Percentiles rank a stretch among this genome's conserved stretches.
phyloP scores from a whole-genome alignment of 1,140 invertebrate genomes.

The Drosophila pectinifera region DNA sequence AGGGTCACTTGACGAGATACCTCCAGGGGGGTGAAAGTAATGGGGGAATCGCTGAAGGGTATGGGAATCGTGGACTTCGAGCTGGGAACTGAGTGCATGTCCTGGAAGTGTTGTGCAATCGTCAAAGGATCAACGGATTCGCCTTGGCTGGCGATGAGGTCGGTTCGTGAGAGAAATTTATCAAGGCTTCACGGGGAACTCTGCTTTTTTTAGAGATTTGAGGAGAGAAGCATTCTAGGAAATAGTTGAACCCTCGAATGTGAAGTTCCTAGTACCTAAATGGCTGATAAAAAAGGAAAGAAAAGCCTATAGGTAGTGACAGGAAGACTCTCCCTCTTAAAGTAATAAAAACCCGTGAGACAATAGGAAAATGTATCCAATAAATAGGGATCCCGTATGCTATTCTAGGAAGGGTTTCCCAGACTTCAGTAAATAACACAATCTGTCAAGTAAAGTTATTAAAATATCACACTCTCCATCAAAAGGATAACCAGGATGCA shows the following conservation, averaged over 20 bases:
- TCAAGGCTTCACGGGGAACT: slow-evolving; percentile 37
- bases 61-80: slow-evolving; percentile 4
- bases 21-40: slow-evolving; percentile 38
- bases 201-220: background rate
- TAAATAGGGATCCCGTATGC: background rate
- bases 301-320: background rate
- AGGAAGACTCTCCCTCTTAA: background rate
- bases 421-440: background rate
- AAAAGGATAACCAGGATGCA: background rate
- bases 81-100: slow-evolving; percentile 60
- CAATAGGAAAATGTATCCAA: background rate
- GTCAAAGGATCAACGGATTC: slow-evolving; percentile 78
- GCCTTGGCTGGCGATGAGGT: slow-evolving; percentile 31
- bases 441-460: background rate
- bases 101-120: slow-evolving; percentile 67
- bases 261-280: background rate
- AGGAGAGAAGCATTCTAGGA: background rate
- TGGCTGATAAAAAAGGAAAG: background rate
- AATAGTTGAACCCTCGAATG: slow-evolving; percentile 17
- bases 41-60: slow-evolving; percentile 9
- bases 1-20: slow-evolving; percentile 64
- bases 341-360: slow-evolving; percentile 1
- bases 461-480: too few species aligned
- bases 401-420: background rate
- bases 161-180: slow-evolving; percentile 46